Base-by-base conservation (phyloP, 1,140 invertebrate genomes). In the Penaeus indicus region DNA sequence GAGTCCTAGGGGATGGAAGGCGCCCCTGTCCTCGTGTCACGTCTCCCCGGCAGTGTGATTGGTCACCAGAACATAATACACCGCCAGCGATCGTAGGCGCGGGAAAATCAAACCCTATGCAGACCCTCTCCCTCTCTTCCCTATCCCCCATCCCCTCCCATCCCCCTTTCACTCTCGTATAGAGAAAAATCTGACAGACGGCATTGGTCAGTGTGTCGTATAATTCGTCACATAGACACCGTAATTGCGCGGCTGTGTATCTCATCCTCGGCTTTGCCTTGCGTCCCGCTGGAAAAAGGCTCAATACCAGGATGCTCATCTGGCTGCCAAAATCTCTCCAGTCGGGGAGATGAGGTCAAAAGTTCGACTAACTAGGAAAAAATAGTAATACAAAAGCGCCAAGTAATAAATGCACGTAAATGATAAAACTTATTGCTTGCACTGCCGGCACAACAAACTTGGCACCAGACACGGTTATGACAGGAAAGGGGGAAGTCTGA, bases 41-140 rank as follows among this genome's bases (percentile, higher is more conserved):
- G 81, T 84, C 81, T 82, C 78, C 81, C 81, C 67, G 38, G 72
- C 72, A 32, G 72, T 32, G 72, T 72, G 81, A 88, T 88, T 88
- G 86, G 86, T 88, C 86, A 88, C 86, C 86, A 88, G 86, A 79
- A 84, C 86, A 88, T 88, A 88, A 88, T 88, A 84, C 82, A 88
- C 69, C 84, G 64, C 86, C 81, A 88, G 81, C 72, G 86, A 88
- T 88, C 86, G 86, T 88, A 88, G 86, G 72, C 86, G 86, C 86
- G 86, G 86, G 86, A 88, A 88, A 88, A 88, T 88, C 86, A 88
- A 88, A 88, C 86, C 82, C 81, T 88, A 84, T 84, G 82, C 86
- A 88, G 69, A 86, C 60, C n/a, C 47, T 38, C 64, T 27, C 42
- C 62, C 78, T 62, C 16, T 22, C 38, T n/a, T 38, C 61, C 47